phyloP scores from a whole-genome alignment of 1,140 invertebrate genomes.

The Pseudomyrmex dendroicus region DNA sequence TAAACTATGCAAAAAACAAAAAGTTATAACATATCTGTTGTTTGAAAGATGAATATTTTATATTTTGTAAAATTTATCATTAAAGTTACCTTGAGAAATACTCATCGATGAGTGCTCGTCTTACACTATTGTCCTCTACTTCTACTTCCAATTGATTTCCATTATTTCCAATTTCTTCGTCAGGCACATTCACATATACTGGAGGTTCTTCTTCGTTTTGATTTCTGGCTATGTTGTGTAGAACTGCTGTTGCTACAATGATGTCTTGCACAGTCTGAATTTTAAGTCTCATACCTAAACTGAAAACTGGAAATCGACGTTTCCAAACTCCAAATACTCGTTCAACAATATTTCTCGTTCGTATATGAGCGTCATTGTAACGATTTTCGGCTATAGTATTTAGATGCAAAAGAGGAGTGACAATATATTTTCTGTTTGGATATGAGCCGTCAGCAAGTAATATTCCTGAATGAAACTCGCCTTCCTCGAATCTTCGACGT shows the following conservation, averaged over 20 bases:
- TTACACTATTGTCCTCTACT: too few species aligned
- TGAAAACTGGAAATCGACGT: not conserved
- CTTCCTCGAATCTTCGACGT: not conserved
- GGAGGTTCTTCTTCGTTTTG: too few species aligned
- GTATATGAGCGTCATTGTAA: not conserved
- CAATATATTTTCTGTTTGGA: not conserved
- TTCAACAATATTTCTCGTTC: not conserved
- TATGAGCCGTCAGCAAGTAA: not conserved
- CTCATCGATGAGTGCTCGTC: too few species aligned
- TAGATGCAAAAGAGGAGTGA: conserved; percentile 10
- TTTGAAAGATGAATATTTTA: not conserved
- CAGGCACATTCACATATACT: too few species aligned
- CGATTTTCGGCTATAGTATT: not conserved
- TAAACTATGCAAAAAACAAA: too few species aligned
- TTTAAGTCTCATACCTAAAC: not conserved
- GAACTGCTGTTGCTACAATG: not conserved
- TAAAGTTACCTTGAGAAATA: too few species aligned
- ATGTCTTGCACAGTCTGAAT: conserved; percentile 1
- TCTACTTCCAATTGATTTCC: too few species aligned
- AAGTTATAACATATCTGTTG: not conserved
- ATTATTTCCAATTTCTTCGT: too few species aligned
- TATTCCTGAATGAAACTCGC: not conserved
- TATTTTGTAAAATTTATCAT: not conserved
- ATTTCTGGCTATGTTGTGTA: not conserved
- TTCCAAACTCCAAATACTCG: not conserved